A percentile compares a stretch with the other conserved stretches of the same genome.
phyloP scores from a whole-genome alignment of 2,113 vertebrate species.

The Tachycineta bicolor region DNA sequence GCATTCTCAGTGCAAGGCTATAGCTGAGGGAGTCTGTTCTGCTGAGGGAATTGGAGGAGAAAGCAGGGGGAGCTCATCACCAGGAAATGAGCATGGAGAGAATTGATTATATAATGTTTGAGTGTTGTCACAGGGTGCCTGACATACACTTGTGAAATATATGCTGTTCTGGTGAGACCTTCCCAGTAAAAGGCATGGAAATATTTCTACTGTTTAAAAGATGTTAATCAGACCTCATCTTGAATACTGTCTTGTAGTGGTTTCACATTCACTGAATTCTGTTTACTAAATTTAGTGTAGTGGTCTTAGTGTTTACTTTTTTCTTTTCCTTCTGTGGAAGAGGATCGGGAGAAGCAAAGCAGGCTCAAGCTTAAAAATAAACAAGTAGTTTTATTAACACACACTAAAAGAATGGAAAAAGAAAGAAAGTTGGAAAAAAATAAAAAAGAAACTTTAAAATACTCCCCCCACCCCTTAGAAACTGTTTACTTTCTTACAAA shows the following conservation, averaged over 20 bases:
- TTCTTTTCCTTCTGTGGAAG: too few species aligned
- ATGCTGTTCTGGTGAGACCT: background rate
- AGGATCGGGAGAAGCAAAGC: too few species aligned
- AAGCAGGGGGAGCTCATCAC: background rate
- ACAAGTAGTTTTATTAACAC: too few species aligned
- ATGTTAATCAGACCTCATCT: background rate
- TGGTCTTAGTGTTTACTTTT: too few species aligned
- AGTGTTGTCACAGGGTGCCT: background rate
- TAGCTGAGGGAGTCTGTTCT: background rate
- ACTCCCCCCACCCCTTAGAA: too few species aligned
- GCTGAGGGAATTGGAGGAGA: background rate
- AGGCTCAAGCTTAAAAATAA: too few species aligned
- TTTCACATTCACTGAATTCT: too few species aligned
- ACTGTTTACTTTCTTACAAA: too few species aligned
- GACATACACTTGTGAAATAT: background rate
- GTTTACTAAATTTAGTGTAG: too few species aligned
- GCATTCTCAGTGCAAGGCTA: background rate
- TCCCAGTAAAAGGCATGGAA: background rate
- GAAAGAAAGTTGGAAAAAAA: too few species aligned
- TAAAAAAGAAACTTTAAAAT: too few species aligned
- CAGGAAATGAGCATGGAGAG: background rate
- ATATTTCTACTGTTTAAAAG: background rate
- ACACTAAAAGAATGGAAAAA: too few species aligned
- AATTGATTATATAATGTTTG: background rate
- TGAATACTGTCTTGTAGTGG: background rate